Percentiles rank a stretch among this genome's conserved stretches.
Evolutionary conservation across 2,113 vertebrate genomes (phyloP).

Genomic region (Edolisoma coerulescens): DNA sequence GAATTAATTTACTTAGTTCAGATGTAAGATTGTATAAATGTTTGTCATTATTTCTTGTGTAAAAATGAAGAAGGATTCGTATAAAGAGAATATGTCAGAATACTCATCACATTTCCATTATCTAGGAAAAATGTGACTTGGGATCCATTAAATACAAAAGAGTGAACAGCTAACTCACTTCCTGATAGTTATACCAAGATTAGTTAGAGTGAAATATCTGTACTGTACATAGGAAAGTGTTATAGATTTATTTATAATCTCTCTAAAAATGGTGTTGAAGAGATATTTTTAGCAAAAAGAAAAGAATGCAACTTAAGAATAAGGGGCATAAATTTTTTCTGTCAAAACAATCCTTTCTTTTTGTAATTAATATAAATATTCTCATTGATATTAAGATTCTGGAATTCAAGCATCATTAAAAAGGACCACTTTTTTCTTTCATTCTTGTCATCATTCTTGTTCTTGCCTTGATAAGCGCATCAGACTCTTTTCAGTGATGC

Average conservation of each 20-base stretch:
- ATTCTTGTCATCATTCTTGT: background rate
- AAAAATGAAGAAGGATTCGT: constrained; percentile 17
- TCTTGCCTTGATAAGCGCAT: background rate
- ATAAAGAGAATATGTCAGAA: constrained; percentile 9
- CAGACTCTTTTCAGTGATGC: background rate
- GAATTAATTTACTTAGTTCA: constrained; percentile 51
- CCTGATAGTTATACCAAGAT: constrained; percentile 9
- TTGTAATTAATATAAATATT: background rate
- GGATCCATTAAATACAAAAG: constrained; percentile 37
- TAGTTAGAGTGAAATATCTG: background rate
- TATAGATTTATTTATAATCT: background rate
- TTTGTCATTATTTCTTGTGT: constrained; percentile 44
- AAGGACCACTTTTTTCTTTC: background rate
- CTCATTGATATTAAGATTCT: background rate
- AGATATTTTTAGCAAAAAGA: background rate
- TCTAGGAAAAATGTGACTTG: constrained; percentile 14
- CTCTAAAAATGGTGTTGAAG: background rate
- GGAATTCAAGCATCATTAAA: background rate
- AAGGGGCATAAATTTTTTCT: background rate
- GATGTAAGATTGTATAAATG: constrained; percentile 32
- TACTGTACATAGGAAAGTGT: background rate
- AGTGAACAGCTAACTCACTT: constrained; percentile 16
- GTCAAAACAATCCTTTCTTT: background rate
- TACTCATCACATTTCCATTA: constrained; percentile 22
- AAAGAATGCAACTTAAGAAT: background rate